Evolutionary conservation across 2,888 invertebrate species (phyloP).

Genomic region (Polyommatus icarus): DNA sequence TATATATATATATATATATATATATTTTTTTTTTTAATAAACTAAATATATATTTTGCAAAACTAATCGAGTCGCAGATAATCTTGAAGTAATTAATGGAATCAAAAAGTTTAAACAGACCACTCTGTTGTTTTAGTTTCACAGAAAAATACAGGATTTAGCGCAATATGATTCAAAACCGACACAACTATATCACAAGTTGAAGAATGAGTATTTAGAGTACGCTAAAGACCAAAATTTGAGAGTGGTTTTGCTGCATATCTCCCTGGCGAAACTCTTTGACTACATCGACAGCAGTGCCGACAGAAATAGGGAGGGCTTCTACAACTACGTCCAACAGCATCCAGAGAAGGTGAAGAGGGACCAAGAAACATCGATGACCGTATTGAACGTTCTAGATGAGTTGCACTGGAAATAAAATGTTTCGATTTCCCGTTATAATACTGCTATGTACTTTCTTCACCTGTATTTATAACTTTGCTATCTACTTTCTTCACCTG

Average conservation of each 20-base stretch:
- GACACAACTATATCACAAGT: constrained; percentile 55
- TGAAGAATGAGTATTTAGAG: constrained; percentile 54
- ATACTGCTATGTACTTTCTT: not conserved
- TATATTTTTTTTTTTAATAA: too few species aligned
- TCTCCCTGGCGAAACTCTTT: constrained; percentile 51
- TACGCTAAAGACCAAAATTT: constrained; percentile 44
- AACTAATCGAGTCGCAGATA: not conserved
- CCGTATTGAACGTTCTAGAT: constrained; percentile 51
- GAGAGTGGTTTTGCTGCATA: constrained; percentile 54
- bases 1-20: too few species aligned
- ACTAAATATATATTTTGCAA: not conserved
- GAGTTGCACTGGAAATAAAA: constrained; percentile 38
- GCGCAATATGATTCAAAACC: constrained; percentile 52
- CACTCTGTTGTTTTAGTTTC: constrained; percentile 52
- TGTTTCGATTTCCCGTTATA: too few species aligned
- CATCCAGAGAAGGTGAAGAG: constrained; percentile 47
- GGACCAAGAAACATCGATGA: constrained; percentile 50
- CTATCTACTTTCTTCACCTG: not conserved
- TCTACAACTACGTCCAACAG: constrained; percentile 45
- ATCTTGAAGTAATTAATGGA: not conserved
- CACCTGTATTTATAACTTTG: too few species aligned
- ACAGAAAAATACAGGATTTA: constrained; percentile 51
- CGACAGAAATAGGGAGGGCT: constrained; percentile 47
- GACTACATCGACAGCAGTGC: constrained; percentile 54
- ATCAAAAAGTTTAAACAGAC: not conserved